Percentiles rank a stretch among this genome's conserved stretches.
Evolutionary conservation across 2,113 vertebrate species (phyloP).

Genomic region (Chaetura pelagica): DNA sequence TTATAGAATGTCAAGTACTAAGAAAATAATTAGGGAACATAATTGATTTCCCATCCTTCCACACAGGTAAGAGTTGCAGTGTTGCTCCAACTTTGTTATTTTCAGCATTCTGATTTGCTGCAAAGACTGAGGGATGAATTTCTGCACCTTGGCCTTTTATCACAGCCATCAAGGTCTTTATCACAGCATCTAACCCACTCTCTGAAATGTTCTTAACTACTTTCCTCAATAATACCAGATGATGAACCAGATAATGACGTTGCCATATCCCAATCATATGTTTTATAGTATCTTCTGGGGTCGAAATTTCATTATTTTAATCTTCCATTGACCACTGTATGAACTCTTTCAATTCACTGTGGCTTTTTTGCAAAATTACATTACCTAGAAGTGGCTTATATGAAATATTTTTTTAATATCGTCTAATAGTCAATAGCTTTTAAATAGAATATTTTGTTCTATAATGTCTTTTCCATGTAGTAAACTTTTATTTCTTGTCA

Average conservation of each 20-base stretch:
- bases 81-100: background rate
- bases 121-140: background rate
- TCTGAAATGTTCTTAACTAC: background rate
- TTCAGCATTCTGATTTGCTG: background rate
- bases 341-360: background rate
- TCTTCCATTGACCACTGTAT: background rate
- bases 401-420: background rate
- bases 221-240: background rate
- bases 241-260: background rate
- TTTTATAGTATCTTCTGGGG: background rate
- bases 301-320: constrained; percentile 48
- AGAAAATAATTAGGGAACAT: background rate
- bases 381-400: background rate
- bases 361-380: background rate
- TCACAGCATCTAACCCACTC: background rate
- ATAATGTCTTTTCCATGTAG: background rate
- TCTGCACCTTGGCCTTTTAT: background rate
- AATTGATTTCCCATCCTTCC: background rate
- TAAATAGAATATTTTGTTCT: background rate
- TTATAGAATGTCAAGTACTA: background rate
- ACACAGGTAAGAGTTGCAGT: background rate
- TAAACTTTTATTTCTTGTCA: background rate
- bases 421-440: background rate
- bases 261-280: background rate
- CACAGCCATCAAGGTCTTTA: background rate